Base-by-base conservation (phyloP, 2,797 vertebrate species). In the Odontamblyopus lacepedii region DNA sequence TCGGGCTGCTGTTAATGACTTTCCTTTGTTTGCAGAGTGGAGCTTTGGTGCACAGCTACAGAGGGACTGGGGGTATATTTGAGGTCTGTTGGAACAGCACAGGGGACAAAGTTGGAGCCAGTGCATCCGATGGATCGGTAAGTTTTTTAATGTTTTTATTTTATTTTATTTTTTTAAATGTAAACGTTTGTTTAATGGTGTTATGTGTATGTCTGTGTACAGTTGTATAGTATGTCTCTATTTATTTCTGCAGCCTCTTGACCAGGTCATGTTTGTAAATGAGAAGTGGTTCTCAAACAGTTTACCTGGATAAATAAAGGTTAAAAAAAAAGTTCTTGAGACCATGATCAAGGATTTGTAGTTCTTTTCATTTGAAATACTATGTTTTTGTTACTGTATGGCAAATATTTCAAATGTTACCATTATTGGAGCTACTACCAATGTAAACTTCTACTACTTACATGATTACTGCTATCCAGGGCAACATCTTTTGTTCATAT, bases 21-120 rank as follows among this genome's bases (percentile, higher is more conserved):
- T 38, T 9, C 3, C 18, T 1, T 63, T 63, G 9, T 63, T 63
- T 81, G 61, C 88, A 99, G 98, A 99, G 97, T 83, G 98, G 98
- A 89, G 96, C 97, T 92, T 93, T 99, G 94, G 98, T 99, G 93
- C 97, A 99, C 94, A 99, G 98, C 93, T 99, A 99, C 91, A 95
- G 98, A 92, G 98, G 98, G 92, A 99, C 97, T 85, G 98, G 98
- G 90, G 97, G 97, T 67, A 98, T 99, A 91, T 99, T 99, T 88
- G 98, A 99, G 93, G 98, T 99, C 90, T 99, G 98, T 93, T 99
- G 98, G 98, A 99, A 99, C 82, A 97, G 97, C 92, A 96, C 96
- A 70, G 98, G 98, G 88, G 98, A 99, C 94, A 98, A 98, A 96
- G 98, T 99, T 94, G 98, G 97, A 94, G 98, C 97, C 81, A 99